Evolutionary conservation across 2,797 vertebrate genomes (phyloP), one percentile per base, ranked within the genome.

Genomic region (Bothrops alternatus): DNA sequence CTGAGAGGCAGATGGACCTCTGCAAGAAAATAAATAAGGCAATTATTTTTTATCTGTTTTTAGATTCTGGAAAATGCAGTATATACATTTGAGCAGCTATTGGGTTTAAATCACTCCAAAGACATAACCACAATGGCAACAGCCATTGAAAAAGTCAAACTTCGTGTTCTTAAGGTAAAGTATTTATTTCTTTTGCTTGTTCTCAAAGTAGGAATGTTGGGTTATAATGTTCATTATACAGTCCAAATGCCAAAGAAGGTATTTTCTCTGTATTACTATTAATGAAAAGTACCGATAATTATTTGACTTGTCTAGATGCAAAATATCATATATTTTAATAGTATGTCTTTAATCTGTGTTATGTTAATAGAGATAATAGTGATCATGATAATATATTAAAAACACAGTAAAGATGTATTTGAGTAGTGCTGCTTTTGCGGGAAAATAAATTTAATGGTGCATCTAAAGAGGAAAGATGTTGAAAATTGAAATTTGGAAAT

Each of bases 51-150:
- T 90, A 94, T 90, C 85, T 92, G 5, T 94, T 95, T 96, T 93
- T 87, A 99, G 99, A 98, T 99, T 88, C 98, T 98, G 96, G 98
- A 98, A 95, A 99, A 98, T 5, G 98, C 98, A 1, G 97, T 98
- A 0, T 98, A 97, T 96, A 99, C 98, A 0, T 99, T 99, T 8
- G 96, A 98, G 94, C 98, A 98, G 95, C 93, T 99, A 93, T 96
- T 99, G 42, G 89, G 90, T 93, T 98, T 98, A 25, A 97, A 97
- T 23, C 57, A 94, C n/a, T 96, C 98, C 93, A 98, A 98, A 87
- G 97, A 98, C 78, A 95, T 96, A 0, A 96, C 96, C 0, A 97
- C 97, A 93, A 94, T 97, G 11, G 86, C 95, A 47, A 93, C 97
- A 1, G 97, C 97, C 93, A 96, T 98, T 42, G 98, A 98, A 91